phyloP scores from a whole-genome alignment of 2,113 vertebrate genomes.

The Sylvietta virens region DNA sequence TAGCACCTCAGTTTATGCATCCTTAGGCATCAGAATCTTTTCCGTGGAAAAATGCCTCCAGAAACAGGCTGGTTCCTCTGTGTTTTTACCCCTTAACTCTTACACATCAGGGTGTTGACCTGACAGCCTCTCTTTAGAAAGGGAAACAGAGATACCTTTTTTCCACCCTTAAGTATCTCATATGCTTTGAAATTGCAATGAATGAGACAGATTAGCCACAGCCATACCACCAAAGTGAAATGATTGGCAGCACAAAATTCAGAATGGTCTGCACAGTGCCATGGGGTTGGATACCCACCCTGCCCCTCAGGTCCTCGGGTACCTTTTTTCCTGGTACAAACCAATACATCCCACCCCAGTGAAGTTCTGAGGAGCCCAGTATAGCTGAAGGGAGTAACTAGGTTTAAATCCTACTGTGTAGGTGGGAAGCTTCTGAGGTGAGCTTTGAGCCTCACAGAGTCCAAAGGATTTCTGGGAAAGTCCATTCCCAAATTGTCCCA shows the following conservation, averaged over 20 bases:
- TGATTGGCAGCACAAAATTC: neutral
- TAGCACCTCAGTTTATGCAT: neutral
- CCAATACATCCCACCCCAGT: neutral
- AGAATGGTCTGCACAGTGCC: neutral
- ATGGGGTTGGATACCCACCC: neutral
- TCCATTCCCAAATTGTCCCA: neutral
- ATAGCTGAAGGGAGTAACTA: neutral
- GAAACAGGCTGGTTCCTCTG: neutral
- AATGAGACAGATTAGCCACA: neutral
- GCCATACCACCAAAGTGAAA: neutral
- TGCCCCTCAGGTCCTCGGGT: fast-evolving
- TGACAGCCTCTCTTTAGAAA: neutral
- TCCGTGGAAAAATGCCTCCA: neutral
- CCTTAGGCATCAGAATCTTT: neutral
- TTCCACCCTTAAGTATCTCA: neutral
- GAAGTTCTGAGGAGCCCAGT: neutral
- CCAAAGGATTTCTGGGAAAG: neutral
- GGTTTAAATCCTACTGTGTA: neutral
- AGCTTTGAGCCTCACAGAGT: neutral
- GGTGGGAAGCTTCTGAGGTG: neutral
- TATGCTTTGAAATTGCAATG: neutral
- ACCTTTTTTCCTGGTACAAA: neutral
- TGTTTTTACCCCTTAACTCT: neutral
- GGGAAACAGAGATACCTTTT: neutral
- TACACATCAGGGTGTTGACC: neutral